Percentiles rank a stretch among this genome's conserved stretches.
Conservation (phyloP, 2,888 invertebrate species). For the Leptopterna dolabrata region DNA sequence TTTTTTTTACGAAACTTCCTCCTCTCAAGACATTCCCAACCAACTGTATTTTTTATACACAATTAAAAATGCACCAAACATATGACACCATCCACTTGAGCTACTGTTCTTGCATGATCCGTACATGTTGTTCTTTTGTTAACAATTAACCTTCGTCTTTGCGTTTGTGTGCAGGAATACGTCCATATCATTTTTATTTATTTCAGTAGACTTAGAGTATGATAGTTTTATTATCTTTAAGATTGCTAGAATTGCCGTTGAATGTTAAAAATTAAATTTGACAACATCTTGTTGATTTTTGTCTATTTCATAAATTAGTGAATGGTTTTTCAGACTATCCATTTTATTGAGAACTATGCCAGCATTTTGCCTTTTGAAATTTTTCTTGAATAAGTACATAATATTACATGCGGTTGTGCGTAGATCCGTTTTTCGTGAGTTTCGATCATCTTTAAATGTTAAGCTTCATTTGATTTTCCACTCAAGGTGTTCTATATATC, state of each 20-base stretch:
- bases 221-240: background rate
- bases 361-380: background rate
- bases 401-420: background rate
- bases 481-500: too few species aligned
- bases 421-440: background rate
- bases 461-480: background rate
- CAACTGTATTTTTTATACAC: too few species aligned
- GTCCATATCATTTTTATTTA: slow-evolving; percentile 52
- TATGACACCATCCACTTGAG: too few species aligned
- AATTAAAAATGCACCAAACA: too few species aligned
- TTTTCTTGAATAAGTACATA: background rate
- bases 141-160: slow-evolving; percentile 18
- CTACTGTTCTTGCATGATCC: background rate
- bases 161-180: slow-evolving; percentile 41
- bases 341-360: background rate
- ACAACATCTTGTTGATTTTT: background rate
- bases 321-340: background rate
- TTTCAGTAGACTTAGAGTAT: slow-evolving; percentile 25
- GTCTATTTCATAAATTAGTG: background rate
- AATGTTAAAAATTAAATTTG: background rate
- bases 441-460: background rate
- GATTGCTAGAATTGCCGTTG: background rate
- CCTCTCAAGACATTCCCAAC: too few species aligned
- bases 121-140: slow-evolving; percentile 2
- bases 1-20: too few species aligned